These are phyloP conservation scores for Tineola bisselliella DNA, from an alignment of 2,888 invertebrate genomes.

Conservation along the genomic window DNA sequence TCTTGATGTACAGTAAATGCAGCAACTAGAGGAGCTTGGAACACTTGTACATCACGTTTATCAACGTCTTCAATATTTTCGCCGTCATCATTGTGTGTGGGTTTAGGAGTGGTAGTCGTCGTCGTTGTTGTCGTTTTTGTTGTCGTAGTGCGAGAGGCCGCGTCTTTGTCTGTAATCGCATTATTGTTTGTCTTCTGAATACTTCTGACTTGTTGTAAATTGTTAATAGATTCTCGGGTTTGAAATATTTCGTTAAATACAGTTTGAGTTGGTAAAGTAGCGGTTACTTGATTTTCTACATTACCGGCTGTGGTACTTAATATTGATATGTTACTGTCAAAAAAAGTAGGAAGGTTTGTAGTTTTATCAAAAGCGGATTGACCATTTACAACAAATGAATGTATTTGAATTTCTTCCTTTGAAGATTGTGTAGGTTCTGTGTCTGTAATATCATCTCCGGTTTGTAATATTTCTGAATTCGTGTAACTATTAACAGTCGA, in stretches of 20 bases:
- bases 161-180: conserved; percentile 25
- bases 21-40: conserved; percentile 82
- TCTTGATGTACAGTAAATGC: conserved; percentile 89
- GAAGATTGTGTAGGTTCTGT: conserved; percentile 27
- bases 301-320: conserved; percentile 53
- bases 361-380: conserved; percentile 47
- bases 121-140: conserved; percentile 57
- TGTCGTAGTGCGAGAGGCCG: conserved; percentile 24
- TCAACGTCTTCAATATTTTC: conserved; percentile 74
- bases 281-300: conserved; percentile 54
- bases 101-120: conserved; percentile 70
- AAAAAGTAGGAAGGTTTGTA: conserved; percentile 38
- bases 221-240: conserved; percentile 39
- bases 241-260: conserved; percentile 53
- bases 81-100: conserved; percentile 75
- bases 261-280: conserved; percentile 44
- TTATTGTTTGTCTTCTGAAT: conserved; percentile 34
- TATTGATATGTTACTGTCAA: conserved; percentile 52
- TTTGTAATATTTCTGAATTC: conserved; percentile 45
- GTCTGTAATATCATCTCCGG: conserved; percentile 42
- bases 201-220: conserved; percentile 50
- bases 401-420: conserved; percentile 58
- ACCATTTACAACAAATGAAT: conserved; percentile 66
- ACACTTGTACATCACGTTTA: conserved; percentile 79
- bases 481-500: conserved; percentile 22